Evolutionary conservation across 2,113 vertebrate genomes (phyloP).

Genomic region (Perccottus glenii): DNA sequence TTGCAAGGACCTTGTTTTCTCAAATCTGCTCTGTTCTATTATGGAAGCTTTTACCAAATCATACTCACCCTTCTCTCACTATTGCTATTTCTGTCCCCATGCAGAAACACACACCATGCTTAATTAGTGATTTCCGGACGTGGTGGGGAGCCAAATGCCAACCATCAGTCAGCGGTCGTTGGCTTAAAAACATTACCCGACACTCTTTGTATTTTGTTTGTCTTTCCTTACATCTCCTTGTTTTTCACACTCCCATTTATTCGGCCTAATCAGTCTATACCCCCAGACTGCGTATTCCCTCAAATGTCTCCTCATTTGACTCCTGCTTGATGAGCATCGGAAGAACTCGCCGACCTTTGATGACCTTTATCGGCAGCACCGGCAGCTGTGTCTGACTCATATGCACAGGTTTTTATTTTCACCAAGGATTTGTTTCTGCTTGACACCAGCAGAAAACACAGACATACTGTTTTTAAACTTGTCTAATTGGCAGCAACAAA

Average conservation of each 20-base stretch:
- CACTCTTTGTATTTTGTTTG: conserved; percentile 19
- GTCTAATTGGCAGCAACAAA: neutral
- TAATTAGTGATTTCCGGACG: conserved; percentile 69
- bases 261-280: neutral
- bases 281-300: neutral
- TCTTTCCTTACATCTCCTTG: neutral
- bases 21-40: too few species aligned
- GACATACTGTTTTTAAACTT: neutral
- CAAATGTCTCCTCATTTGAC: conserved; percentile 17
- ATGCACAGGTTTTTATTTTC: conserved; percentile 35
- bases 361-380: conserved; percentile 64
- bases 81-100: conserved; percentile 3
- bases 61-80: conserved; percentile 5
- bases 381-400: conserved; percentile 10
- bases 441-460: conserved; percentile 12
- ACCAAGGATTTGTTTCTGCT: conserved; percentile 49
- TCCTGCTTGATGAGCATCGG: conserved; percentile 55
- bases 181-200: conserved; percentile 30
- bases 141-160: conserved; percentile 68
- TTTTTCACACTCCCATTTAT: neutral
- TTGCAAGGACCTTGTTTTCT: too few species aligned
- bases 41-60: too few species aligned
- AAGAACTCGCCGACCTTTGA: conserved; percentile 65
- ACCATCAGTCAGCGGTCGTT: conserved; percentile 60
- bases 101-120: conserved; percentile 35